Percentiles rank a stretch among this genome's conserved stretches.
Conservation (phyloP, 2,888 invertebrate genomes). For the Glomeris marginata region DNA sequence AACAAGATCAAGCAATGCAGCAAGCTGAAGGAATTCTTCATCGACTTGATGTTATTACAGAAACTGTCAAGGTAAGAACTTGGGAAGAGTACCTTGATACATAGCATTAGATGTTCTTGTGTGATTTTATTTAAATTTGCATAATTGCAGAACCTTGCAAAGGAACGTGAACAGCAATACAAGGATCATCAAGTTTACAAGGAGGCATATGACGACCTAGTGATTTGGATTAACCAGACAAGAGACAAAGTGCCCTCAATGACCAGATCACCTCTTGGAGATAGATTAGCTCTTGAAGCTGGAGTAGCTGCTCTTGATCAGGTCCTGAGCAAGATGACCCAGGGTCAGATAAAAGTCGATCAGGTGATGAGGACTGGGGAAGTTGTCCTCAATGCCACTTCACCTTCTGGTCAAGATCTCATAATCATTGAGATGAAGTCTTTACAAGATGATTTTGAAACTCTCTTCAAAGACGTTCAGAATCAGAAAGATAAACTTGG, state of each 20-base stretch:
- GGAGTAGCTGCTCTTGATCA: constrained; percentile 68
- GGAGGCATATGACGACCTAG: constrained; percentile 77
- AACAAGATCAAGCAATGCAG: constrained; percentile 63
- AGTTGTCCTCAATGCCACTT: constrained; percentile 70
- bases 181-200: constrained; percentile 78
- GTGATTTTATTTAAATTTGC: constrained; percentile 14
- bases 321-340: constrained; percentile 57
- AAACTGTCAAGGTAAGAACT: constrained; percentile 56
- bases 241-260: constrained; percentile 77
- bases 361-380: constrained; percentile 75
- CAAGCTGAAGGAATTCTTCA: constrained; percentile 73
- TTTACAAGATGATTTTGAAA: constrained; percentile 66
- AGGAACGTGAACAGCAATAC: constrained; percentile 69
- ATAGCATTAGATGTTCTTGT: not conserved
- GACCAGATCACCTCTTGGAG: constrained; percentile 57
- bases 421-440: constrained; percentile 75
- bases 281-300: constrained; percentile 74
- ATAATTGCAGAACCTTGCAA: constrained; percentile 41
- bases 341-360: constrained; percentile 73
- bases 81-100: constrained; percentile 18
- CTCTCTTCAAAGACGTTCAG: constrained; percentile 68
- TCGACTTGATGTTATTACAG: constrained; percentile 63
- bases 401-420: constrained; percentile 56
- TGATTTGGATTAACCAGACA: constrained; percentile 72
- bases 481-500: constrained; percentile 71